phyloP scores from a whole-genome alignment of 2,113 vertebrate species.

The Rhagologus leucostigma region DNA sequence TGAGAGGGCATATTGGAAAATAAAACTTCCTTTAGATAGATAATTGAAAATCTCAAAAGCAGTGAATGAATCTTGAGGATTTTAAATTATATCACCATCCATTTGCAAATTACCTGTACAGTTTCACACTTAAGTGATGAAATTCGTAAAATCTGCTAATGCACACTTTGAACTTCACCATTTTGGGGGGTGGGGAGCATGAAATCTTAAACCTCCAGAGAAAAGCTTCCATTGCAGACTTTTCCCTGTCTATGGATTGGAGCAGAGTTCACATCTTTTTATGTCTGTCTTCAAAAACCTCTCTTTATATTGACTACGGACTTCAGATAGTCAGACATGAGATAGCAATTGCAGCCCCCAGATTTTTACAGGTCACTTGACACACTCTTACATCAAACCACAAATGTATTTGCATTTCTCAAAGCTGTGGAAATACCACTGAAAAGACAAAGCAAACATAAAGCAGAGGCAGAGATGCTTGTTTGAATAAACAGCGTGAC shows the following conservation, averaged over 20 bases:
- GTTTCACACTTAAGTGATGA: background rate
- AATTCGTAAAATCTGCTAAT: background rate
- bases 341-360: background rate
- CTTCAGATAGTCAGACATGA: background rate
- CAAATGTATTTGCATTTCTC: background rate
- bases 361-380: slow-evolving; percentile 1
- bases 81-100: background rate
- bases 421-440: background rate
- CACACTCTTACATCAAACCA: background rate
- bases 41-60: background rate
- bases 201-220: background rate
- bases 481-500: background rate
- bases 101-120: background rate
- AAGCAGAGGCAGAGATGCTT: background rate
- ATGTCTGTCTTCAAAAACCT: background rate
- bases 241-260: background rate
- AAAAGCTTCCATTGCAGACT: background rate
- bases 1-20: background rate
- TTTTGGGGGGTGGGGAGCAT: background rate
- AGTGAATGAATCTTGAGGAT: background rate
- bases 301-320: background rate
- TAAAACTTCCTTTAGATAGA: background rate
- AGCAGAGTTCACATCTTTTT: background rate
- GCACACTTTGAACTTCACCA: background rate
- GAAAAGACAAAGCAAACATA: slow-evolving; percentile 12